Base-by-base conservation (phyloP, 2,888 invertebrate genomes). In the Pantelozetes paolii region DNA sequence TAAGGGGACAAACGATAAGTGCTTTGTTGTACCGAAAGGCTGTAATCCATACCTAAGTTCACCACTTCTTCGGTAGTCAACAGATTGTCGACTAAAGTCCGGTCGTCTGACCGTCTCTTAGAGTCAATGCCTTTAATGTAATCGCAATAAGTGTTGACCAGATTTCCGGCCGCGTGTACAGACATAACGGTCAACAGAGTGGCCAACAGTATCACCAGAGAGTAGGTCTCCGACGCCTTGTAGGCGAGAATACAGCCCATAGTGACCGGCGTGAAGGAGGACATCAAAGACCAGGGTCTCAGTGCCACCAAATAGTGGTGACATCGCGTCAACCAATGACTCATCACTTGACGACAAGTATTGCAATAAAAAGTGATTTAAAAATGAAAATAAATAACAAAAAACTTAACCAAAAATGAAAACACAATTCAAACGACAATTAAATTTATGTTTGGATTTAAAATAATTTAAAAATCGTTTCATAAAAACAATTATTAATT, bases 141-240 rank as follows among this genome's bases (percentile, higher is more conserved):
- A 83, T 97, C 96, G 82, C 90, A 96, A 82, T 95, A 96, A 0
- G 96, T 96, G 83, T 96, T 96, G 30, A 97, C 95, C 54, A 96
- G 89, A 83, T 97, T 97, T 72, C 95, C 96, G 76, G 96, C 96
- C 76, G 94, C 94, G 82, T 97, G 96, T 2, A 96, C 96, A 0
- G 91, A 91, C 75, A 94, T 86, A 28, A 94, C 90, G 2, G 94
- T 94, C 79, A 92, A 88, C 71, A 92, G 85, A 2, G 94, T 94
- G 18, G 93, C 85, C 62, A 94, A 80, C 78, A 94, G 86, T 0
- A 90, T 88, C 76, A 90, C 83, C 84, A 90, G 88, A 81, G 89
- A 91, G 82, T 94, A 93, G 76, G 89, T 88, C 30, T 81, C 82
- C 42, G 86, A 84, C 32, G 88, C 85, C 79, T 94, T 91, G 83